These are phyloP conservation scores for Lerema accius DNA, from an alignment of 1,140 invertebrate genomes.

Conservation along the genomic window DNA sequence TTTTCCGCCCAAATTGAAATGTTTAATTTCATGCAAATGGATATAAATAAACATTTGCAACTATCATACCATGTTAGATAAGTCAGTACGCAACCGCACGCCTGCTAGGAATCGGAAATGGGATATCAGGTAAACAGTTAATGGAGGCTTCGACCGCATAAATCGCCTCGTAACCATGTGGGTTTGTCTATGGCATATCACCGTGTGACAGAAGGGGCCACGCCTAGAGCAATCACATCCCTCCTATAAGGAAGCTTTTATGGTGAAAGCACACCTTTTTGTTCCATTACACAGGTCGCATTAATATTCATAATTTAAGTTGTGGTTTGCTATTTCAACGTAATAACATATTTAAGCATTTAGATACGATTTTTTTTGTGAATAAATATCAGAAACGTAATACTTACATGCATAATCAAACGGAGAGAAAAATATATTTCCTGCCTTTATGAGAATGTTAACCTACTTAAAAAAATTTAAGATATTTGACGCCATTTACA, in stretches of 20 bases:
- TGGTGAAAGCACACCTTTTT: not conserved
- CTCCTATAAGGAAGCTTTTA: constrained; percentile 31
- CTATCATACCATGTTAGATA: too few relatives aligned
- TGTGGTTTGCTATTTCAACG: too few relatives aligned
- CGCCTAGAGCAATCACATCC: constrained; percentile 65
- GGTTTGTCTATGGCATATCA: constrained; percentile 51
- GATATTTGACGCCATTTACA: too few relatives aligned
- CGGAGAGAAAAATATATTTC: too few relatives aligned
- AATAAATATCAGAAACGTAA: too few relatives aligned
- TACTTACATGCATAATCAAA: too few relatives aligned
- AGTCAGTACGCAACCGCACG: not conserved
- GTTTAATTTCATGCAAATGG: not conserved
- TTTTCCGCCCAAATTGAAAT: not conserved
- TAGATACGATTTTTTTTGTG: too few relatives aligned
- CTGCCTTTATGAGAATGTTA: too few relatives aligned
- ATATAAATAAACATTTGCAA: not conserved
- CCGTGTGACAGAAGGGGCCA: constrained; percentile 57
- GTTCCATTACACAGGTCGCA: too few relatives aligned
- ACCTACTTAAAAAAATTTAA: too few relatives aligned
- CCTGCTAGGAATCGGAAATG: constrained; percentile 17
- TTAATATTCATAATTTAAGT: too few relatives aligned
- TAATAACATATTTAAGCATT: too few relatives aligned
- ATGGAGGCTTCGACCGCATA: constrained; percentile 37
- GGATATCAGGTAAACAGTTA: constrained; percentile 40
- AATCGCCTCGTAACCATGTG: constrained; percentile 33